Conservation (phyloP, 2,113 vertebrate species). For the Pipra filicauda region DNA sequence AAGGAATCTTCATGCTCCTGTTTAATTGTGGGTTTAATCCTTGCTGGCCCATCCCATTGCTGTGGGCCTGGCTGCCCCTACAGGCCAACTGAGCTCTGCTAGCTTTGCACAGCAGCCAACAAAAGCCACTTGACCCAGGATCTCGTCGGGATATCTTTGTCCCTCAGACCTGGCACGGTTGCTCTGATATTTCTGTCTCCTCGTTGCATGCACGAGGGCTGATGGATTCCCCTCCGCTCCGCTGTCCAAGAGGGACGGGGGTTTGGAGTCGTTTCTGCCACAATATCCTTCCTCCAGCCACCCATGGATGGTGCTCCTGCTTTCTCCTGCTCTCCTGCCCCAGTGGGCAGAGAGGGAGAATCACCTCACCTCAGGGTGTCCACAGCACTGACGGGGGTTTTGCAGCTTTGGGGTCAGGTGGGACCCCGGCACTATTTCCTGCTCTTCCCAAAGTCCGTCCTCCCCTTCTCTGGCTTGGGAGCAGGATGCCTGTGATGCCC, state of each 20-base stretch:
- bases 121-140: constrained; percentile 26
- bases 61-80: not conserved
- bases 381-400: not conserved
- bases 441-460: not conserved
- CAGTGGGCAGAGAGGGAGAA: not conserved
- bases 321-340: not conserved
- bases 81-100: not conserved
- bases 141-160: not conserved
- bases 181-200: not conserved
- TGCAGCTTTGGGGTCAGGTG: not conserved
- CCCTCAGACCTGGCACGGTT: not conserved
- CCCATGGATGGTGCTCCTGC: not conserved
- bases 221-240: not conserved
- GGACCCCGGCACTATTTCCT: not conserved
- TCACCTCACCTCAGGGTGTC: not conserved
- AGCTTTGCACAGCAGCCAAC: not conserved
- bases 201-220: not conserved
- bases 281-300: not conserved
- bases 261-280: not conserved
- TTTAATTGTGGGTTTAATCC: not conserved
- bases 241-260: not conserved
- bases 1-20: constrained; percentile 32
- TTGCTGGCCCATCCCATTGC: not conserved
- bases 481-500: not conserved
- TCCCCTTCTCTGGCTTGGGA: not conserved